Conservation (phyloP, 2,113 vertebrate species). For the Takifugu flavidus region DNA sequence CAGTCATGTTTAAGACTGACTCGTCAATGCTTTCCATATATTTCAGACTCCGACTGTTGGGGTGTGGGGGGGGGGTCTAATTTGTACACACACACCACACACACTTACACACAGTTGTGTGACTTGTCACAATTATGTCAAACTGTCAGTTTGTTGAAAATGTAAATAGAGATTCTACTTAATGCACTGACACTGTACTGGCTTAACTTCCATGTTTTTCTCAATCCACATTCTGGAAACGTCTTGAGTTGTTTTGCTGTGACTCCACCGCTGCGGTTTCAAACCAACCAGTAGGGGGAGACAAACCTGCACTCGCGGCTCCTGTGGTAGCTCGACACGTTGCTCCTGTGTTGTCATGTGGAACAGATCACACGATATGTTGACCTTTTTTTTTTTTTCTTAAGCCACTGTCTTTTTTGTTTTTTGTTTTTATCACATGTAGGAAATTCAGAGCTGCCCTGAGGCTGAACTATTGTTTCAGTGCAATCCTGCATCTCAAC, state of each 20-base stretch:
- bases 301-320: slow-evolving; percentile 40
- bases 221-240: too few species aligned
- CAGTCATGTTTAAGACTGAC: slow-evolving; percentile 14
- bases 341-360: slow-evolving; percentile 10
- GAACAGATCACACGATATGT: background rate
- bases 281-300: slow-evolving; percentile 54
- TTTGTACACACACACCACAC: too few species aligned
- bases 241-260: too few species aligned
- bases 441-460: slow-evolving; percentile 6
- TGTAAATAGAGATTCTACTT: slow-evolving; percentile 39
- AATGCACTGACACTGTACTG: slow-evolving; percentile 9
- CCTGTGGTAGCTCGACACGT: slow-evolving; percentile 10
- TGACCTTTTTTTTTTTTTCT: slow-evolving; percentile 1
- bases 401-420: slow-evolving; percentile 5
- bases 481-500: slow-evolving; percentile 9
- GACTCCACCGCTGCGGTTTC: slow-evolving; percentile 13
- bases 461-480: slow-evolving; percentile 12
- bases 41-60: slow-evolving; percentile 46
- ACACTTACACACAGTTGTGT: too few species aligned
- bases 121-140: too few species aligned
- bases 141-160: slow-evolving; percentile 21
- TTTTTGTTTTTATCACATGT: background rate
- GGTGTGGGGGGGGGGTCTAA: too few species aligned
- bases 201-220: slow-evolving; percentile 17
- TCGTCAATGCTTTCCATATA: slow-evolving; percentile 21